phyloP scores from a whole-genome alignment of 2,797 vertebrate species.

The Pempheris klunzingeri region DNA sequence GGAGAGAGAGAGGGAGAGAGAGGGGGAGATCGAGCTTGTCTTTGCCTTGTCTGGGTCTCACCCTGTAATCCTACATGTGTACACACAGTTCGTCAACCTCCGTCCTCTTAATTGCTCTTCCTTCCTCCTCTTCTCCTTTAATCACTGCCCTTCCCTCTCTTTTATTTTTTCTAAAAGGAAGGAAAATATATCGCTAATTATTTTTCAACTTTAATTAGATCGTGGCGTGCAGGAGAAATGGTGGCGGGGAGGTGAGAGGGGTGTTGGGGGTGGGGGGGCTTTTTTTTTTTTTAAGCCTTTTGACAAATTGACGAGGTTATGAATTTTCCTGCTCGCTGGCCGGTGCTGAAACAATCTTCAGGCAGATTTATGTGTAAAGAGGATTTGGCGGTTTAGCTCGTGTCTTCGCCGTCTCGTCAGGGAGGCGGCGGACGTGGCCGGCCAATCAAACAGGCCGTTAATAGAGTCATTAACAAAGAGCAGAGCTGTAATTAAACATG shows the following conservation, averaged over 20 bases:
- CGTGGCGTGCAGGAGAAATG: constrained; percentile 44
- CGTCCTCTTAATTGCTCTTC: constrained; percentile 78
- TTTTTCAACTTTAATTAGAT: constrained; percentile 83
- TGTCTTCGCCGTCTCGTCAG: constrained; percentile 42
- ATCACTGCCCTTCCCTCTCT: constrained; percentile 55
- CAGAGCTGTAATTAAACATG: constrained; percentile 68
- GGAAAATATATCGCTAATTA: constrained; percentile 80
- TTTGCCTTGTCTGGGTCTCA: constrained; percentile 41
- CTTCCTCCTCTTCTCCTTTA: constrained; percentile 70
- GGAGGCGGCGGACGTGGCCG: constrained; percentile 50
- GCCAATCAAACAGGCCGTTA: constrained; percentile 76
- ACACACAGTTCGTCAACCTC: constrained; percentile 79
- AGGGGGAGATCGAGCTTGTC: constrained; percentile 62
- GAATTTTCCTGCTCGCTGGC: constrained; percentile 65
- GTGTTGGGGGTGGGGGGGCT: background rate
- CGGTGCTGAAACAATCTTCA: constrained; percentile 59
- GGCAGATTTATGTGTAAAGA: constrained; percentile 72
- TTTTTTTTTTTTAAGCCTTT: constrained; percentile 75
- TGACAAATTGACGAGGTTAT: constrained; percentile 79
- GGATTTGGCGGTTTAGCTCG: constrained; percentile 66
- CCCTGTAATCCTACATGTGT: constrained; percentile 81
- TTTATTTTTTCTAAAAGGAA: constrained; percentile 36
- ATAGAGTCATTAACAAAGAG: constrained; percentile 72
- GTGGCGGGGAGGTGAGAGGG: background rate
- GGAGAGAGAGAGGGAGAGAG: constrained; percentile 34